phyloP scores from a whole-genome alignment of 1,140 invertebrate species.

The Diuraphis noxia region DNA sequence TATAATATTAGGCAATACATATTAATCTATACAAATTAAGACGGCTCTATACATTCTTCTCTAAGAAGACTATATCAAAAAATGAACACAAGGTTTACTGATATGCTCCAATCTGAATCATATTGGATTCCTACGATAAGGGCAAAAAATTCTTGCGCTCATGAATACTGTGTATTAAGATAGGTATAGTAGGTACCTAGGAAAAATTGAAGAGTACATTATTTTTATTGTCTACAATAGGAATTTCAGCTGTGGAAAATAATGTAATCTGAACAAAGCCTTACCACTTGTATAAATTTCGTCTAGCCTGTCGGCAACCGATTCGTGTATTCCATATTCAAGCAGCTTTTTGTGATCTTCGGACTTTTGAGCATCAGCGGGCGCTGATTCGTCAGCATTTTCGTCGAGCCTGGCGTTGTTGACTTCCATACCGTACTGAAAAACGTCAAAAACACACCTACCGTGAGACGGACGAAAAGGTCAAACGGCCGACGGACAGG shows the following conservation, averaged over 20 bases:
- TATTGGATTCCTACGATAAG: background rate
- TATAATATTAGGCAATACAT: background rate
- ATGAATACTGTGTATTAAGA: background rate
- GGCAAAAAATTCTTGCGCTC: background rate
- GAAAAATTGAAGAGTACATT: background rate
- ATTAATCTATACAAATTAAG: background rate
- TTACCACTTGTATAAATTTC: slow-evolving; percentile 93
- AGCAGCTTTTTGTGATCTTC: slow-evolving; percentile 86
- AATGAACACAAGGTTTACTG: background rate
- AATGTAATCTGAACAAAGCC: slow-evolving; percentile 16
- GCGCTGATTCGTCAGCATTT: background rate
- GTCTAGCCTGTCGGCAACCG: slow-evolving; percentile 90
- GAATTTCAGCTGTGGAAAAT: background rate
- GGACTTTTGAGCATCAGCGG: slow-evolving; percentile 58
- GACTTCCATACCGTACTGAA: slow-evolving; percentile 40
- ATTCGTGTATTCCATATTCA: slow-evolving; percentile 90
- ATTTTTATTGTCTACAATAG: background rate
- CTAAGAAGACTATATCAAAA: background rate
- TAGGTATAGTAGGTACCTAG: background rate
- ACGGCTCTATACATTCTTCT: background rate
- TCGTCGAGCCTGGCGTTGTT: background rate
- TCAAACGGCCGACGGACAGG: background rate
- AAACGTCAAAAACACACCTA: background rate
- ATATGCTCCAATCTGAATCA: background rate
- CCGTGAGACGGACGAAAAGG: background rate